Base-by-base conservation (phyloP, 2,797 vertebrate species). In the Acanthornis magna region DNA sequence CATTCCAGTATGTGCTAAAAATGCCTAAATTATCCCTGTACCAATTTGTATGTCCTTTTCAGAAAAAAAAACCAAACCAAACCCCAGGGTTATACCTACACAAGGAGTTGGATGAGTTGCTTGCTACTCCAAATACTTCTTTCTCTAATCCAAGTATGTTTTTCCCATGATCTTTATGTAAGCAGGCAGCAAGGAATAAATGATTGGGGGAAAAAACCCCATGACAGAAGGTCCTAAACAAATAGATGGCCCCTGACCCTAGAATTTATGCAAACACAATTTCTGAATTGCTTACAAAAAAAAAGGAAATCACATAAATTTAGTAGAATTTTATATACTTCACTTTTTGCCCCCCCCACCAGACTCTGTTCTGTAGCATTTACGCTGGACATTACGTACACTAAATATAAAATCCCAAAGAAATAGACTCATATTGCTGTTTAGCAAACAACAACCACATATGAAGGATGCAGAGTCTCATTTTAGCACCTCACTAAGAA, bases 161-260 rank as follows among this genome's bases (percentile, higher is more conserved):
- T 47, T 53, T 53, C 22, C n/a, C 23, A 60, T 42, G 16, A 30
- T 50, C 30, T 63, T 73, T 10, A 53, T 32, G 7, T 22, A 61
- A 70, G 18, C 8, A 43, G 29, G 13, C 20, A 66, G 22, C 2
- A 4, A 71, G 12, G 16, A 15, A 81, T 34, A 67, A 88, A 84
- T 4, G 9, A 9, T 0, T 29, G 25, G 11, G 7, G 0, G 38
- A 0, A 6, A 68, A 67, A 62, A 55, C 16, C 1, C 2, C 9
- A 5, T 1, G 12, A 16, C 5, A 65, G 23, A n/a, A 63, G 36
- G 4, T n/a, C 16, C 9, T 21, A 58, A 74, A 55, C 8, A 84
- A 67, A 47, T 2, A 51, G 11, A 27, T 78, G 21, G 42, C 5
- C 7, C 50, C n/a, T 74, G 45, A 65, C 3, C 16, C 38, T 30